Base-by-base conservation (phyloP, 2,797 vertebrate genomes). In the Novumbra hubbsi region DNA sequence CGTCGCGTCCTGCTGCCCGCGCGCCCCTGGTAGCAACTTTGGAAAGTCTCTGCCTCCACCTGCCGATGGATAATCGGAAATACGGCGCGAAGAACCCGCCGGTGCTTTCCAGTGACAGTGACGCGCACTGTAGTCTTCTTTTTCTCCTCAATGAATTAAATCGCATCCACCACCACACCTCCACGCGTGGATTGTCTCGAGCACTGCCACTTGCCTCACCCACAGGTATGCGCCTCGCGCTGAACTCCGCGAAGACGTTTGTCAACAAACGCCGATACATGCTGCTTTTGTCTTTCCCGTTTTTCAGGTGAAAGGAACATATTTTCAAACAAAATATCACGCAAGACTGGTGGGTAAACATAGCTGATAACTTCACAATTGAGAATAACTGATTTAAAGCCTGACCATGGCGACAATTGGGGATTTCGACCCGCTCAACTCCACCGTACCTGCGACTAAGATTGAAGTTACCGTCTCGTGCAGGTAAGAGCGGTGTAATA, bases 401-500 rank as follows among this genome's bases (percentile, higher is more conserved):
- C 45, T 60, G 68, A 79, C 86, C 86, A 97, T 98, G 96, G 96
- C 96, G 88, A 92, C 96, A 75, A 92, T 95, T 79, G 95, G 95
- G 85, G 93, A 95, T 70, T 94, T 96, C 84, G 96, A 97, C 80
- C 94, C 95, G 30, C 91, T 95, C 70, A 82, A 93, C 88, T 93
- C 91, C 88, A 93, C 82, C 75, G 95, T 96, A 72, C 96, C 96
- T 50, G 96, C 96, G 73, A 98, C 96, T 63, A 98, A 98, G 91
- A 96, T 97, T 77, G 96, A 98, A 86, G 90, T 98, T 81, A 96
- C 94, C 27, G 96, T 96, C 2, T 98, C 96, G 19, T 98, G 96
- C 94, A 95, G 96, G 96, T 98, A 89, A 92, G 93, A 32, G 16
- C 27, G 3, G 27, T 65, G 9, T 16, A 9, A 32, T 65, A 16